Conservation (phyloP, 2,888 invertebrate species). For the Allophyes oxyacanthae region DNA sequence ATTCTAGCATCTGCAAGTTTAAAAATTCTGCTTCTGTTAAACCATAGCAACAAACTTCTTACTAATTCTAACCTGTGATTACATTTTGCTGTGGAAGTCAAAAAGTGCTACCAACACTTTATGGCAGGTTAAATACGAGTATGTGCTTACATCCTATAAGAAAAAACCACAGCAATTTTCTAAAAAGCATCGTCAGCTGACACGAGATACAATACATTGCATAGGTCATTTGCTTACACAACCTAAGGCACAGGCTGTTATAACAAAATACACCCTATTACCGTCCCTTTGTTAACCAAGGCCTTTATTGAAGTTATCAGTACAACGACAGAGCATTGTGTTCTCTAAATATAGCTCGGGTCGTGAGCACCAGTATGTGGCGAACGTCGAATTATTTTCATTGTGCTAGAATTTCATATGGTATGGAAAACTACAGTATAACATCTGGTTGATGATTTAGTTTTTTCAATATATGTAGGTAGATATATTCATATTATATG, state of each 20-base stretch:
- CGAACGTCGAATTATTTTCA: conserved; percentile 35
- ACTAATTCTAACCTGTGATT: no score
- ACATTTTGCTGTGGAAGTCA: no score
- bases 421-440: conserved; percentile 19
- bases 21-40: no score
- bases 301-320: conserved; percentile 45
- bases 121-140: no score
- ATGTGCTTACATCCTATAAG: not conserved
- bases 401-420: conserved; percentile 36
- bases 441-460: conserved; percentile 2
- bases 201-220: conserved; percentile 2
- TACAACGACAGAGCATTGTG: conserved; percentile 41
- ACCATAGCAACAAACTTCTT: no score
- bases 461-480: not conserved
- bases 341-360: conserved; percentile 46
- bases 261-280: conserved; percentile 38
- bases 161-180: not conserved
- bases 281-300: conserved; percentile 36
- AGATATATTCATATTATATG: no score
- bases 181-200: not conserved
- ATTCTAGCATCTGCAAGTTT: no score
- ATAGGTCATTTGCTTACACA: conserved; percentile 6
- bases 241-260: conserved; percentile 9
- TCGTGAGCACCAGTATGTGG: conserved; percentile 23
- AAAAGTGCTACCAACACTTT: no score